Evolutionary conservation across 2,888 invertebrate species (phyloP).

Genomic region (Melikaiella ostensackeni): DNA sequence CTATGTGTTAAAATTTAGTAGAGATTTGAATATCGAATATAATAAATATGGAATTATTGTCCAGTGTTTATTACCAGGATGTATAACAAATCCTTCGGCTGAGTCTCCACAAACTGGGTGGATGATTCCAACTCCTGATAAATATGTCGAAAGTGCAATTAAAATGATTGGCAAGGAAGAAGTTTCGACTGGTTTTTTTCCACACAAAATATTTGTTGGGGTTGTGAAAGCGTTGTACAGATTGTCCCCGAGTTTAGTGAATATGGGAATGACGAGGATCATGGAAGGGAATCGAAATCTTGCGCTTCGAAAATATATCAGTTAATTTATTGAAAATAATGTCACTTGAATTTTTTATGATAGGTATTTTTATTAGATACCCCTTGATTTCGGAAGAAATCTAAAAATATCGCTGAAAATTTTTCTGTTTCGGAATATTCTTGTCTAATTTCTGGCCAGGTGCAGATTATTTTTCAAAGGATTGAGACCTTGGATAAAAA

Average conservation of each 20-base stretch:
- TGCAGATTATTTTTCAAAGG: neutral
- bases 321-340: constrained; percentile 49
- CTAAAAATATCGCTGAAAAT: too few relatives aligned
- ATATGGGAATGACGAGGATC: constrained; percentile 59
- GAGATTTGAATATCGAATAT: constrained; percentile 86
- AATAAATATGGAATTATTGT: constrained; percentile 84
- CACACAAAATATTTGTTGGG: constrained; percentile 81
- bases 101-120: constrained; percentile 82
- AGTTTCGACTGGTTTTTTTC: constrained; percentile 86
- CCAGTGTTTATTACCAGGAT: constrained; percentile 90
- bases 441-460: neutral
- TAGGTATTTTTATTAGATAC: constrained; percentile 10
- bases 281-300: constrained; percentile 64
- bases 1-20: constrained; percentile 88
- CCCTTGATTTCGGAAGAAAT: too few relatives aligned
- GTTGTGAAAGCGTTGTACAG: constrained; percentile 70
- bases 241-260: constrained; percentile 57
- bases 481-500: neutral
- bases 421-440: neutral
- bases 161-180: constrained; percentile 83
- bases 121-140: constrained; percentile 85
- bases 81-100: constrained; percentile 92
- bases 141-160: constrained; percentile 85
- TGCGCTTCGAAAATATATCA: constrained; percentile 63
- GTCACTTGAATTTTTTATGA: constrained; percentile 2